phyloP scores from a whole-genome alignment of 1,140 invertebrate genomes.

The Orius laevigatus region DNA sequence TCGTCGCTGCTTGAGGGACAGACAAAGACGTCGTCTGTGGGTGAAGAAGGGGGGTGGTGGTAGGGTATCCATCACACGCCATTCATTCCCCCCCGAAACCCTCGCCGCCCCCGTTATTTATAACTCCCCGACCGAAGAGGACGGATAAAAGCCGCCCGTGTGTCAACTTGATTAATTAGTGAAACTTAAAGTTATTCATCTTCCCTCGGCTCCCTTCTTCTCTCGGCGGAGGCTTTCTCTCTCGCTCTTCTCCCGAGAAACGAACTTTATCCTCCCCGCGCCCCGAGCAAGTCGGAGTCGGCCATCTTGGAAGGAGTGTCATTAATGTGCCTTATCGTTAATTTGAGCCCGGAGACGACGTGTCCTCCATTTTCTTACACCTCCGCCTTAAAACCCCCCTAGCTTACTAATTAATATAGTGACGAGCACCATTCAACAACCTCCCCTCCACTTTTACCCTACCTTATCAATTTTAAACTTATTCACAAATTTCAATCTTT shows the following conservation, averaged over 20 bases:
- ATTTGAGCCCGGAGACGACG: constrained; percentile 15
- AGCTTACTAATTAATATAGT: constrained; percentile 12
- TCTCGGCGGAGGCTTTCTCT: too few species aligned
- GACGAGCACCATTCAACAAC: neutral
- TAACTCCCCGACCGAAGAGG: neutral
- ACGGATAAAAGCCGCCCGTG: constrained; percentile 11
- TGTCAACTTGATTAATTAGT: constrained; percentile 20
- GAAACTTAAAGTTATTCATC: constrained; percentile 20
- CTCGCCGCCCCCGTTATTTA: neutral
- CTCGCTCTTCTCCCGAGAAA: too few species aligned
- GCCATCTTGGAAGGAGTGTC: constrained; percentile 14
- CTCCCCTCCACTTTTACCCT: too few species aligned
- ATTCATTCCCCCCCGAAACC: neutral
- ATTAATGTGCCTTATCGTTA: constrained; percentile 20
- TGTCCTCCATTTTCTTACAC: constrained; percentile 12
- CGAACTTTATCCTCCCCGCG: constrained; percentile 18
- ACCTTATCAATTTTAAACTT: too few species aligned
- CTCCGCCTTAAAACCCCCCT: neutral
- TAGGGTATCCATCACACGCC: too few species aligned
- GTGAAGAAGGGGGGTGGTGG: too few species aligned
- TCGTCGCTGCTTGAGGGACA: too few species aligned
- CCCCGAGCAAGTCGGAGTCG: constrained; percentile 7
- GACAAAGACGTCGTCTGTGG: too few species aligned
- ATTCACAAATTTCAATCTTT: too few species aligned
- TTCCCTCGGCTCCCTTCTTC: constrained; percentile 10